phyloP scores from a whole-genome alignment of 2,888 invertebrate species.

The Chymomyza caudatula region DNA sequence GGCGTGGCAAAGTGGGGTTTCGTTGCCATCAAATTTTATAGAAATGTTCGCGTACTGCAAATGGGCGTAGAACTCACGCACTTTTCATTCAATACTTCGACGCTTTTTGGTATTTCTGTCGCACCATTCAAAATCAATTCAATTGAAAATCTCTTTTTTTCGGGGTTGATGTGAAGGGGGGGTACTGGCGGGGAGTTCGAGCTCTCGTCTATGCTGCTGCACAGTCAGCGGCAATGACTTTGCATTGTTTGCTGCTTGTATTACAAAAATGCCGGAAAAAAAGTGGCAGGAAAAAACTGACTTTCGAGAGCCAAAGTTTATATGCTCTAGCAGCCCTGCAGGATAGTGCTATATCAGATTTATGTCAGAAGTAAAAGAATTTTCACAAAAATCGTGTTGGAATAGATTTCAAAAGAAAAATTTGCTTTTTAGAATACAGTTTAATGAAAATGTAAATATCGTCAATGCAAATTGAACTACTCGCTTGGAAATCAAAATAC shows the following conservation, averaged over 20 bases:
- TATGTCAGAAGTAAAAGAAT: too few species aligned
- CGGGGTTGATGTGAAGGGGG: not conserved
- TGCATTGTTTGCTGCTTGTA: constrained; percentile 8
- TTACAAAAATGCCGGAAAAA: not conserved
- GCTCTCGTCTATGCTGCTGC: not conserved
- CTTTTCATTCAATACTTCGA: constrained; percentile 61
- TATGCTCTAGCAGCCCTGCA: not conserved
- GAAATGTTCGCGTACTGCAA: not conserved
- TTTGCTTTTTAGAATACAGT: too few species aligned
- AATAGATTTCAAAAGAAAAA: too few species aligned
- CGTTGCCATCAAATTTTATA: not conserved
- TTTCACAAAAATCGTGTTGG: too few species aligned
- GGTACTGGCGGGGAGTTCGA: not conserved
- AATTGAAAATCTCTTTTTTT: constrained; percentile 59
- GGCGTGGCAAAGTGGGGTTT: not conserved
- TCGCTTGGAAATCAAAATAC: too few species aligned
- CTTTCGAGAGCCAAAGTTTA: not conserved
- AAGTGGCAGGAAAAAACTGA: not conserved
- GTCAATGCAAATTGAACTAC: too few species aligned
- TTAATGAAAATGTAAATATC: too few species aligned
- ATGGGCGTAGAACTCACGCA: constrained; percentile 46
- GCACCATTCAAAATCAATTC: constrained; percentile 69
- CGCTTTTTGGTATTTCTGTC: not conserved
- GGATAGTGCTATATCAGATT: too few species aligned
- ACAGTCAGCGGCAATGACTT: not conserved